Base-by-base conservation (phyloP, 2,113 vertebrate species). In the Prionailurus bengalensis region DNA sequence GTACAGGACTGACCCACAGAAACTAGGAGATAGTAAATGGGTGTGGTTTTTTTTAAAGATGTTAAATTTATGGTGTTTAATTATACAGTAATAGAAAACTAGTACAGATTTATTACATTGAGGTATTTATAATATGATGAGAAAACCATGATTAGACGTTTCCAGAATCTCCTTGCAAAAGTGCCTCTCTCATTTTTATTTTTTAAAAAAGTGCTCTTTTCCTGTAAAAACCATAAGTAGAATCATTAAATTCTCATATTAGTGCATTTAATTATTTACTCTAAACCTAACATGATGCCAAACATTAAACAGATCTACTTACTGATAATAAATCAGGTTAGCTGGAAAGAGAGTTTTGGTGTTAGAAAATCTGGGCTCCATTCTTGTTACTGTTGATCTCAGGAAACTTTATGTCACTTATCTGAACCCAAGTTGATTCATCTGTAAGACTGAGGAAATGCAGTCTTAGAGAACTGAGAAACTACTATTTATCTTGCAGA, bases 91-190 rank as follows among this genome's bases (percentile, higher is more conserved):
- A 25, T 91, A 33, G 39, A 68, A 88, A 81, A 70, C 45, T 19
- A 80, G 80, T 74, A 45, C 19, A 74, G 11, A 88, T 66, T 65
- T 63, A 63, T 53, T 63, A 48, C 51, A 2, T 81, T 81, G 25
- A 74, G 15, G 19, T 14, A 45, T 63, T 81, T 81, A 53, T 73
- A 73, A 79, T 63, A 15, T 92, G 25, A 25, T 71, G 42, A 61
- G 51, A 92, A 80, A 95, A 36, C 39, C 71, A 11, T 86, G 63
- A n/a, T 91, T 85, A 55, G 23, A 48, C 73, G 15, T 73, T 95
- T 95, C 16, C 19, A 81, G 81, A 65, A 73, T 61, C 86, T 79
- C 42, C 73, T 95, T 91, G 21, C 25, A 58, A 66, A 88, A 94
- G 33, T 73, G 33, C 85, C 9, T 27, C 82, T 61, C n/a, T 94